Conservation (phyloP, 2,888 invertebrate genomes). For the Agrotis puta region DNA sequence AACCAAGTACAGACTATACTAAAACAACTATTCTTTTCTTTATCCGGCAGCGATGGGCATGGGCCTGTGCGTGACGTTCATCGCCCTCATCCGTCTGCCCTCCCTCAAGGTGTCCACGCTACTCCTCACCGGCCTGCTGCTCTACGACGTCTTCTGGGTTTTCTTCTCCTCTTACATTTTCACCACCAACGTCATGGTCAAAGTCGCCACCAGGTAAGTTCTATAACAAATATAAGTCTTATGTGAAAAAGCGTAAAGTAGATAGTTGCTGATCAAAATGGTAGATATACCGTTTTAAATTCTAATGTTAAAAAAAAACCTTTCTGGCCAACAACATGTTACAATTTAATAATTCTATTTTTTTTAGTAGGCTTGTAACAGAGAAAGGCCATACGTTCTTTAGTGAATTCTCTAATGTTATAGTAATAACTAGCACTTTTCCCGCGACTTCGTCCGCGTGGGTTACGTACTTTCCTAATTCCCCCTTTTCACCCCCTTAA, state of each 20-base stretch:
- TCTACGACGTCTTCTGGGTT: conserved; percentile 99
- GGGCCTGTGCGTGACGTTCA: conserved; percentile 99
- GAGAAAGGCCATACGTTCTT: not conserved
- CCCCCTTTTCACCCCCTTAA: too few species aligned
- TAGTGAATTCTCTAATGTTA: not conserved
- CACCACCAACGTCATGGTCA: conserved; percentile 99
- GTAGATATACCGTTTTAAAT: too few species aligned
- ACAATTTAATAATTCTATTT: too few species aligned
- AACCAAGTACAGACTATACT: not conserved
- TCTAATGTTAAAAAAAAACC: too few species aligned
- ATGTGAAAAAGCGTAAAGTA: not conserved
- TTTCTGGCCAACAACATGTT: not conserved
- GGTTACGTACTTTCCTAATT: too few species aligned
- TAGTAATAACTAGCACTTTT: too few species aligned
- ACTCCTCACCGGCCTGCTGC: conserved; percentile 97
- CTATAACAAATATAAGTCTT: not conserved
- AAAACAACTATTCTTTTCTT: not conserved
- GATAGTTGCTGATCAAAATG: not conserved
- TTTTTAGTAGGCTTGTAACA: too few species aligned
- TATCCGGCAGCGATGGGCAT: conserved; percentile 98
- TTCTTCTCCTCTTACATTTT: conserved; percentile 99
- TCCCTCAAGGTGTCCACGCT: conserved; percentile 98
- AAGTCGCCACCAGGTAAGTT: conserved; percentile 92
- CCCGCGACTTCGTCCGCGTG: too few species aligned
- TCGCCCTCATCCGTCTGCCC: conserved; percentile 98